A percentile compares a stretch with the other conserved stretches of the same genome.
Evolutionary conservation across 2,113 vertebrate genomes (phyloP).

Genomic region (Leuciscus idus): DNA sequence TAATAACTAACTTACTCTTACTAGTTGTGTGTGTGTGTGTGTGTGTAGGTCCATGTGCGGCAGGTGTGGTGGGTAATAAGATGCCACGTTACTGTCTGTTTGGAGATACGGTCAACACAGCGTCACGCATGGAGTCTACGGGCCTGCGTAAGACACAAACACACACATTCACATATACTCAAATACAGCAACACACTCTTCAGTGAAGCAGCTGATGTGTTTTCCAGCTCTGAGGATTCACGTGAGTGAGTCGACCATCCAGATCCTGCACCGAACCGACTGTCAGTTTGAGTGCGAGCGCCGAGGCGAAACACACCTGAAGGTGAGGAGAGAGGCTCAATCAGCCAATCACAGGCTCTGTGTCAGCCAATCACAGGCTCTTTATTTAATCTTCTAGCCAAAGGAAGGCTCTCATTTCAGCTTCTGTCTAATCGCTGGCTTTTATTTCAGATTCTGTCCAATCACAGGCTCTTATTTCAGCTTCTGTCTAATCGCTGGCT

Average conservation of each 20-base stretch:
- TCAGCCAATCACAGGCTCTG: background rate
- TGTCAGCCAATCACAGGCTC: background rate
- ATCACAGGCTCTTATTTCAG: background rate
- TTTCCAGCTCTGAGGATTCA: slow-evolving; percentile 84
- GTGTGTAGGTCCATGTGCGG: slow-evolving; percentile 87
- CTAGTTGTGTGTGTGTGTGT: background rate
- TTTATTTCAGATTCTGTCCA: background rate
- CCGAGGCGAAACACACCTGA: slow-evolving; percentile 93
- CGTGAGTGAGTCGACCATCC: slow-evolving; percentile 87
- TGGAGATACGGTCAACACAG: slow-evolving; percentile 93
- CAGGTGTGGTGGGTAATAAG: slow-evolving; percentile 95
- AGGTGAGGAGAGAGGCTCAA: slow-evolving; percentile 79
- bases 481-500: accelerated
- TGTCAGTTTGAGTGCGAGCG: slow-evolving; percentile 88
- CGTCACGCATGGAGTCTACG: slow-evolving; percentile 96
- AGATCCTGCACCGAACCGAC: slow-evolving; percentile 90
- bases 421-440: background rate
- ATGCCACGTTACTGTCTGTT: slow-evolving; percentile 97
- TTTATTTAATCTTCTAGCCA: background rate
- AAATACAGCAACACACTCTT: background rate
- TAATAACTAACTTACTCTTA: background rate
- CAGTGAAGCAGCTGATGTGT: background rate
- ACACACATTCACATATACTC: slow-evolving; percentile 30
- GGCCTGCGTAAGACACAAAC: slow-evolving; percentile 86
- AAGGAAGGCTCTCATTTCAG: background rate